A percentile compares a stretch with the other conserved stretches of the same genome.
phyloP scores from a whole-genome alignment of 2,888 invertebrate species.

The Cylloceria caligata region DNA sequence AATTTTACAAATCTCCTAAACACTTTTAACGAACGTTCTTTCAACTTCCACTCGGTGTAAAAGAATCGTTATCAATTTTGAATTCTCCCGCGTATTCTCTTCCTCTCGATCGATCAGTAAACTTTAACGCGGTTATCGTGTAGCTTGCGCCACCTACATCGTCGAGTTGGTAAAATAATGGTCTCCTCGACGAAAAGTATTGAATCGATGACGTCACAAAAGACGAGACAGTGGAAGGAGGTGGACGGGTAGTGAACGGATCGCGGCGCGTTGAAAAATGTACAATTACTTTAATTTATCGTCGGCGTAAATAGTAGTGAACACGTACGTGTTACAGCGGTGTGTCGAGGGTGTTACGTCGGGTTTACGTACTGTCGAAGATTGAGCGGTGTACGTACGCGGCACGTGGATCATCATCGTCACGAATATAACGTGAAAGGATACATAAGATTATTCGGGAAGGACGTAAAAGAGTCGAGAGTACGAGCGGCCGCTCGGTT shows the following conservation, averaged over 20 bases:
- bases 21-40: too few relatives aligned
- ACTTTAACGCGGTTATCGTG: conserved; percentile 37
- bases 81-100: conserved; percentile 58
- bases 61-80: conserved; percentile 18
- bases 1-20: too few relatives aligned
- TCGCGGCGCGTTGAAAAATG: conserved; percentile 80
- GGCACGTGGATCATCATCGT: conserved; percentile 2
- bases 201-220: conserved; percentile 85
- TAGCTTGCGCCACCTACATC: conserved; percentile 61
- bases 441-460: conserved; percentile 20
- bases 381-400: neutral
- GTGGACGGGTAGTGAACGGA: conserved; percentile 70
- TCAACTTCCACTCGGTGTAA: too few relatives aligned
- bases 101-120: conserved; percentile 50
- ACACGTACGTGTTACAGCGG: conserved; percentile 66
- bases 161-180: conserved; percentile 50
- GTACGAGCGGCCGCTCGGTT: neutral
- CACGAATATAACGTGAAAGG: neutral
- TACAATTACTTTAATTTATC: conserved; percentile 80
- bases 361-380: conserved; percentile 39
- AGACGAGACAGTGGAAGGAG: conserved; percentile 81
- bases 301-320: conserved; percentile 75
- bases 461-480: neutral
- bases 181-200: conserved; percentile 81
- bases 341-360: conserved; percentile 52